Evolutionary conservation across 2,888 invertebrate species (phyloP), one percentile per base, ranked within the genome.

Genomic region (Spialia ferax): DNA sequence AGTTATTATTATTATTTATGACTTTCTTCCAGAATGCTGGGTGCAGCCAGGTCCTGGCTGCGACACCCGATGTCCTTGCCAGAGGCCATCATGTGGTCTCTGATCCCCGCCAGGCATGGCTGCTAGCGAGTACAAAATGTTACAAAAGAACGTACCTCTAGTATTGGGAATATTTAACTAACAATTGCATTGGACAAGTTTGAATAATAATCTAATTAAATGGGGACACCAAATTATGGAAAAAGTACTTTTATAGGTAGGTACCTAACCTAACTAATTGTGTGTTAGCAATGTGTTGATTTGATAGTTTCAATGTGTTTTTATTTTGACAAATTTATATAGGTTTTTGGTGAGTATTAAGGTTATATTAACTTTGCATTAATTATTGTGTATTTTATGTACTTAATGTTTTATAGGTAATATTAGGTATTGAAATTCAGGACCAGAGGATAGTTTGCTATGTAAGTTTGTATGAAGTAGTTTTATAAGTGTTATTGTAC

Each of bases 61-160:
- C 80, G 82, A 0, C 79, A 77, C 29, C 89, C 87, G 1, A 73
- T 83, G 70, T 80, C 87, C 1, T 72, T 90, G 20, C 84, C 86
- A 0, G 86, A 87, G 35, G 90, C 88, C 1, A 71, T 91, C 50
- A 52, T 92, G 69, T 92, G 92, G 92, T 75, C 85, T 18, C 75
- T 91, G 26, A 78, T 87, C 60, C 92, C 93, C 2, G 84, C 90
- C 8, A 72, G 91, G 13, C 87, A 86, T 65, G 91, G 92, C 59
- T 88, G 88, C 75, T 86, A 48, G 13, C 18, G 1, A 8, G 8
- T 13, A 15, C 29, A 29, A 29, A 29, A 3, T 29, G 26, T 4
- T 26, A 4, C 26, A 26, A 26, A 26, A 26, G 26, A 26, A 26
- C 2, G 26, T 26, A 26, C 26, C 26, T 26, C 3, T 2, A 26